These are phyloP conservation scores for Cottus gobio DNA, from an alignment of 2,113 vertebrate genomes.

Conservation along the genomic window DNA sequence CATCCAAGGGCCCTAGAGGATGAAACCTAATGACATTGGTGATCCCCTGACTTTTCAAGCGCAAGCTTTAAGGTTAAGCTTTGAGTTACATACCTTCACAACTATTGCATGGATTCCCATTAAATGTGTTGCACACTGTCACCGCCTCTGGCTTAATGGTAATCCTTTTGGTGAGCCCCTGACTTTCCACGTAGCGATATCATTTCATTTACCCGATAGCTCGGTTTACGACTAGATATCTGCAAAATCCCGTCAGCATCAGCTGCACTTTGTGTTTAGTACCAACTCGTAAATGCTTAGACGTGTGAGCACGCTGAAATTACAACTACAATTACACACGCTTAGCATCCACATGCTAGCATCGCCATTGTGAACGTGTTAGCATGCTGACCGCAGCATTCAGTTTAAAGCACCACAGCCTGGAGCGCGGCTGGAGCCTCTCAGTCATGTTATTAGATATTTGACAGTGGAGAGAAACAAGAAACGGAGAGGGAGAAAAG, in stretches of 20 bases:
- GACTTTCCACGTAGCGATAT: background rate
- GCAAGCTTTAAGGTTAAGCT: background rate
- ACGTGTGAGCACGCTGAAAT: background rate
- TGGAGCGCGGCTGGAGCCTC: background rate
- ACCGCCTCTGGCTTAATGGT: background rate
- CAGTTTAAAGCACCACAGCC: background rate
- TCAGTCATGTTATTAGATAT: slow-evolving; percentile 1
- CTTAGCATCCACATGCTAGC: background rate
- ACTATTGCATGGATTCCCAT: background rate
- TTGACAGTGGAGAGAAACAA: background rate
- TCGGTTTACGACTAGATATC: background rate
- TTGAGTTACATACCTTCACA: background rate
- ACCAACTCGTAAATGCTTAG: background rate
- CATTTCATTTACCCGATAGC: background rate
- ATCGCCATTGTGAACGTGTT: background rate
- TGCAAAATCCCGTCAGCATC: background rate
- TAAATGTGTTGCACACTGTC: background rate
- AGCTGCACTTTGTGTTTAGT: background rate
- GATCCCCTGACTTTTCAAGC: background rate
- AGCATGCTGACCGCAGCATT: background rate
- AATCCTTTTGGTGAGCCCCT: background rate
- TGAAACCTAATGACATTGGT: background rate
- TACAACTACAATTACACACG: background rate
- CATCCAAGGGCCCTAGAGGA: background rate
- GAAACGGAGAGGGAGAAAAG: background rate